A percentile compares a stretch with the other conserved stretches of the same genome.
Evolutionary conservation across 2,888 invertebrate species (phyloP).

Genomic region (Nesidiocoris tenuis): DNA sequence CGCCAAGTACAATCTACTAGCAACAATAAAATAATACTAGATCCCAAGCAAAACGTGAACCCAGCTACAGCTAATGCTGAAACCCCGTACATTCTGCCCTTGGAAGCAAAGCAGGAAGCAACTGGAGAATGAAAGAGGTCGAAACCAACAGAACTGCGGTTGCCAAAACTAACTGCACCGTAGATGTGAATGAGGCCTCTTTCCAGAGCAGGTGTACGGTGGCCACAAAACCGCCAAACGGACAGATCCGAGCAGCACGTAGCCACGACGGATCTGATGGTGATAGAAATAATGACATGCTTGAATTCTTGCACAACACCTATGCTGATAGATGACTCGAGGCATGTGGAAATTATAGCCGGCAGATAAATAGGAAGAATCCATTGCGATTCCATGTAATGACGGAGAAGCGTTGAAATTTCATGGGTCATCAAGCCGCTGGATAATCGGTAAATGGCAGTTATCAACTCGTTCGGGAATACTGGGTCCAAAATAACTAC

Average conservation of each 20-base stretch:
- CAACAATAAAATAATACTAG: too few species aligned
- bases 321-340: too few species aligned
- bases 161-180: conserved; percentile 18
- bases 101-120: too few species aligned
- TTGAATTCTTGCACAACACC: neutral
- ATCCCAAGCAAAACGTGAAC: neutral
- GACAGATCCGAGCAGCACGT: neutral
- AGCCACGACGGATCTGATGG: neutral
- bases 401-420: too few species aligned
- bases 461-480: too few species aligned
- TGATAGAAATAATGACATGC: neutral
- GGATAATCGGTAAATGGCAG: too few species aligned
- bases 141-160: conserved; percentile 3
- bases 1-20: neutral
- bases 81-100: too few species aligned
- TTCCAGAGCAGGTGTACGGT: neutral
- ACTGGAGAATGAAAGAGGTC: conserved; percentile 10
- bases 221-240: neutral
- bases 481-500: too few species aligned
- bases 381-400: too few species aligned
- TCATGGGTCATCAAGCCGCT: too few species aligned
- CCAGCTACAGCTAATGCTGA: neutral
- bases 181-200: neutral
- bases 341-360: too few species aligned
- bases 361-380: too few species aligned